A percentile compares a stretch with the other conserved stretches of the same genome.
Conservation (phyloP, 2,888 invertebrate genomes). For the Neoitamus cyanurus region DNA sequence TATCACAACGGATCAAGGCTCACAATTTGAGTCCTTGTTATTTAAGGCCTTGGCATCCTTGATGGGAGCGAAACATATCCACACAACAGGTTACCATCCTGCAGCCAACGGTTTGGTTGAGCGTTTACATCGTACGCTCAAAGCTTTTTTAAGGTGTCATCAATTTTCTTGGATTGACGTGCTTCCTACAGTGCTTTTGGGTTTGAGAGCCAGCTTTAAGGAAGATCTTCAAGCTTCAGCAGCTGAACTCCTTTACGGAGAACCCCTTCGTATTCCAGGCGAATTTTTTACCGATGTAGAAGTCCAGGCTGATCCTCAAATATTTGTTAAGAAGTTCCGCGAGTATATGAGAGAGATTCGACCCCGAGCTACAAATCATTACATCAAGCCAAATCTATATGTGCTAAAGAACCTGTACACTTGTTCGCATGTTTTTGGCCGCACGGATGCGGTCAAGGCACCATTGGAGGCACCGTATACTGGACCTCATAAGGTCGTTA, state of each 20-base stretch:
- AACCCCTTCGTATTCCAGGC: constrained; percentile 55
- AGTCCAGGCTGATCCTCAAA: constrained; percentile 18
- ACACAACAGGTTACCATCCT: too few relatives aligned
- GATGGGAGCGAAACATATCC: too few relatives aligned
- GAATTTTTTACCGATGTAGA: constrained; percentile 53
- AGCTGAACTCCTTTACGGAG: constrained; percentile 59
- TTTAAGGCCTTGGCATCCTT: too few relatives aligned
- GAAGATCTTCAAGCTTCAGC: constrained; percentile 58
- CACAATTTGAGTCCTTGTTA: too few relatives aligned
- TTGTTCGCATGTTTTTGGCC: constrained; percentile 50
- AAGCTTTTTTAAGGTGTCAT: constrained; percentile 55
- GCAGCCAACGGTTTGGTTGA: too few relatives aligned
- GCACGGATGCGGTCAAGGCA: constrained; percentile 41
- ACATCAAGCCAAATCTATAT: constrained; percentile 36
- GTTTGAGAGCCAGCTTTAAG: constrained; percentile 57
- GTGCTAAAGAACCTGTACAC: constrained; percentile 47
- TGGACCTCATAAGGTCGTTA: constrained; percentile 54
- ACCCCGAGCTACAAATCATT: constrained; percentile 48
- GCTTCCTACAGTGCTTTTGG: constrained; percentile 60
- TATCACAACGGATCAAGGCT: too few relatives aligned
- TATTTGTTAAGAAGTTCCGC: constrained; percentile 37
- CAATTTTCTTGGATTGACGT: constrained; percentile 56
- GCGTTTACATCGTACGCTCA: too few relatives aligned
- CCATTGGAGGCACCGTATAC: constrained; percentile 55
- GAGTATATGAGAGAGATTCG: constrained; percentile 49